Percentiles rank a stretch among this genome's conserved stretches.
These are phyloP conservation scores for Carduelis carduelis DNA, from an alignment of 2,797 vertebrate species.

Conservation along the genomic window DNA sequence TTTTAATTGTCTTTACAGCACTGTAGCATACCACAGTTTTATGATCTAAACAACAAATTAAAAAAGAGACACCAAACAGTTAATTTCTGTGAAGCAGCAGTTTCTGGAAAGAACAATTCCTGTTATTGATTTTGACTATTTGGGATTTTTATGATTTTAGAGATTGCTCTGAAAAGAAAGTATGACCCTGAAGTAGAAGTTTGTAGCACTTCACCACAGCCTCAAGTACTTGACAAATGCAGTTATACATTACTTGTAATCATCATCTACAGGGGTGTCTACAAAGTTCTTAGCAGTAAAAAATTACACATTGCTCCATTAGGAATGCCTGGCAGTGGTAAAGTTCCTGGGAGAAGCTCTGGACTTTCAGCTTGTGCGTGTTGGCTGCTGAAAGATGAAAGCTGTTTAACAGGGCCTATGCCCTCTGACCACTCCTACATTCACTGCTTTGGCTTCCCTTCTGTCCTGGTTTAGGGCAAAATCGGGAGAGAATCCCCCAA, in stretches of 20 bases:
- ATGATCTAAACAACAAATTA: neutral
- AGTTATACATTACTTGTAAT: conserved; percentile 42
- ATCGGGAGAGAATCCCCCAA: too few relatives aligned
- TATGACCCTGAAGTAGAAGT: neutral
- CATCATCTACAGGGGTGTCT: neutral
- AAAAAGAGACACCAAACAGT: neutral
- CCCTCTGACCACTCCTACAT: neutral
- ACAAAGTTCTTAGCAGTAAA: neutral
- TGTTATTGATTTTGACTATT: conserved; percentile 29
- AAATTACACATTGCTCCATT: neutral
- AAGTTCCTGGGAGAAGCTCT: neutral
- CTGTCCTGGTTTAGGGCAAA: too few relatives aligned
- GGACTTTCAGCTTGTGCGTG: neutral
- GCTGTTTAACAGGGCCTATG: neutral
- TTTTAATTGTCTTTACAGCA: neutral
- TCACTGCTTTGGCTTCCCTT: neutral
- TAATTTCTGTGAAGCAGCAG: conserved; percentile 13
- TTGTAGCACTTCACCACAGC: neutral
- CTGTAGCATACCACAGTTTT: neutral
- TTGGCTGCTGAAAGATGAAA: neutral
- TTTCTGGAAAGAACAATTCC: conserved; percentile 29
- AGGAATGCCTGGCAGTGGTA: neutral
- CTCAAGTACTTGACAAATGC: conserved; percentile 15
- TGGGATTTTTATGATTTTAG: conserved; percentile 18
- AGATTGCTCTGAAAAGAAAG: conserved; percentile 6